Base-by-base conservation (phyloP, 2,113 vertebrate genomes). In the Istiophorus platypterus region DNA sequence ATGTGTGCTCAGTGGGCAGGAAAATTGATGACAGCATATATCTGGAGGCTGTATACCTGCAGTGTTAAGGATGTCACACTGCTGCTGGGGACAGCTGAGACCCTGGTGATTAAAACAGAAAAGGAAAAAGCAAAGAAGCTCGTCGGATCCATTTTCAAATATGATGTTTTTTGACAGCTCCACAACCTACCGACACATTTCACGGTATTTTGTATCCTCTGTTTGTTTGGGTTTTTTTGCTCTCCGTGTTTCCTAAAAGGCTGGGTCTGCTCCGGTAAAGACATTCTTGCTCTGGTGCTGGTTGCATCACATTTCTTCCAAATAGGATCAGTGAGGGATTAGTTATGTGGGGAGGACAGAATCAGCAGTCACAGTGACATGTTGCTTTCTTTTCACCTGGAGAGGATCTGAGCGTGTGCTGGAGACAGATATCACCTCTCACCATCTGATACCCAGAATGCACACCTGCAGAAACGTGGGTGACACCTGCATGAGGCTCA, bases 321-420 rank as follows among this genome's bases (percentile, higher is more conserved):
- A 91, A 86, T 76, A 81, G 86, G 91, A 91, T 90, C 92, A 93
- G 91, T 80, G 13, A 82, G 78, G 88, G 92, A 94, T 93, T 92
- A 92, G 91, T 82, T 78, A 73, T 88, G 79, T 80, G 76, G 75
- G 45, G 75, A 75, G 87, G 86, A 91, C 89, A 74, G 85, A 92
- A 92, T 94, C 89, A 88, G 91, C 91, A 89, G 86, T 92, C 84
- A 88, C 80, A 63, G 84, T 79, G 90, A 89, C 89, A 86, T 54
- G 84, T 77, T 61, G 76, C 88, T 77, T 82, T 67, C 76, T 71
- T 72, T 52, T 84, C 86, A 88, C 90, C 88, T 85, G 82, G 62
- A 85, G 81, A 83, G 56, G 69, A 88, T 88, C 57, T 73, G 42
- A 84, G 83, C 9, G 14, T 39, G 73, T 74, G 82, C 47, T 76